A percentile compares a stretch with the other conserved stretches of the same genome.
phyloP scores from a whole-genome alignment of 2,113 vertebrate species.

The Lathamus discolor region DNA sequence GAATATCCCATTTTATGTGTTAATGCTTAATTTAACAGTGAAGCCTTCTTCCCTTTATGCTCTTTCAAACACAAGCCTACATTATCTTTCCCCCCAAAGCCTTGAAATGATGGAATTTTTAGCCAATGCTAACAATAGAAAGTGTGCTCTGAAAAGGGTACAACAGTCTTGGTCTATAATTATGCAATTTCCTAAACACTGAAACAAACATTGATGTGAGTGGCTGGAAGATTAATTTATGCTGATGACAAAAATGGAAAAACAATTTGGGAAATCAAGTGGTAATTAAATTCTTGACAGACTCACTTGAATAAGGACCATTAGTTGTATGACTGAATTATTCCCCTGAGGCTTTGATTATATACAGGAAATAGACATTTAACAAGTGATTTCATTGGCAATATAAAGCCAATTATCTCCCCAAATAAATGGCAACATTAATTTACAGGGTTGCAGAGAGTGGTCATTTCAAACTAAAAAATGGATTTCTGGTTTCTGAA shows the following conservation, averaged over 20 bases:
- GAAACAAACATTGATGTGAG: not conserved
- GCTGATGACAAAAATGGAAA: conserved; percentile 19
- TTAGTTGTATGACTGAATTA: not conserved
- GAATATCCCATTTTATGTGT: not conserved
- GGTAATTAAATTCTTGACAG: conserved; percentile 57
- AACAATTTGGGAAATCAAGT: conserved; percentile 48
- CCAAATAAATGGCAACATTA: not conserved
- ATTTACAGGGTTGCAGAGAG: not conserved
- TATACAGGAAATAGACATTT: conserved; percentile 28
- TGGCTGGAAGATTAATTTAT: conserved; percentile 22
- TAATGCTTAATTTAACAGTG: not conserved
- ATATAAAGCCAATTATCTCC: not conserved
- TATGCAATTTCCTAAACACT: not conserved
- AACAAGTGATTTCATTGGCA: conserved; percentile 9
- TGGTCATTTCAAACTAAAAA: not conserved
- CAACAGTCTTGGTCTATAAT: not conserved
- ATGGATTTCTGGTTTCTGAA: not conserved
- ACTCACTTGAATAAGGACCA: conserved; percentile 20
- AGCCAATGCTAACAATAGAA: not conserved
- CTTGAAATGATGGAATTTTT: not conserved
- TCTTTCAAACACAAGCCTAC: not conserved
- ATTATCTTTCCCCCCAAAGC: not conserved
- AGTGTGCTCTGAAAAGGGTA: not conserved
- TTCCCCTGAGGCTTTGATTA: not conserved
- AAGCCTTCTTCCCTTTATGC: not conserved